Evolutionary conservation across 2,888 invertebrate species (phyloP).

Genomic region (Lasius fuliginosus): DNA sequence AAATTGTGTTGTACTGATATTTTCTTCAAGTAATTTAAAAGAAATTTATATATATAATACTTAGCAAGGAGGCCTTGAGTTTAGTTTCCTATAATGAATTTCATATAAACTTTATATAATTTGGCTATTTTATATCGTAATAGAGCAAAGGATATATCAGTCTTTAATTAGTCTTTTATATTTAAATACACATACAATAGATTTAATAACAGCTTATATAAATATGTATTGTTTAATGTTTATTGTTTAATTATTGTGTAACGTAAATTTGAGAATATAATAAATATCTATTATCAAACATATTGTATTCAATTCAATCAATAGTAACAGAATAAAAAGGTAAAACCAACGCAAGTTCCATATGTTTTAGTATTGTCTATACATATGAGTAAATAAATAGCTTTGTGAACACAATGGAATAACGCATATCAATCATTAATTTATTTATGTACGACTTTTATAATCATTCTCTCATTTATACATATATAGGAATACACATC

Average conservation of each 20-base stretch:
- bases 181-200: slow-evolving; percentile 33
- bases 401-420: slow-evolving; percentile 64
- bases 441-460: slow-evolving; percentile 59
- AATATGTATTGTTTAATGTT: slow-evolving; percentile 1
- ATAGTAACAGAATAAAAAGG: slow-evolving; percentile 10
- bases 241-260: slow-evolving; percentile 10
- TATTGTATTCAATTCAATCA: slow-evolving; percentile 9
- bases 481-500: slow-evolving; percentile 24
- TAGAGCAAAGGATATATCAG: slow-evolving; percentile 29
- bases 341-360: not conserved
- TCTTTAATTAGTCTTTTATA: not conserved
- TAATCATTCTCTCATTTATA: slow-evolving; percentile 49
- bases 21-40: slow-evolving; percentile 74
- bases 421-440: slow-evolving; percentile 66
- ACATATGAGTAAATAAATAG: slow-evolving; percentile 8
- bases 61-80: slow-evolving; percentile 76
- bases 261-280: not conserved
- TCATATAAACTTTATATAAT: slow-evolving; percentile 3
- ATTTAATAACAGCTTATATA: slow-evolving; percentile 23
- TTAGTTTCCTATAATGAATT: slow-evolving; percentile 70
- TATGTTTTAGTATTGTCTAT: not conserved
- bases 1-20: slow-evolving; percentile 77
- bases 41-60: slow-evolving; percentile 67
- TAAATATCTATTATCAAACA: slow-evolving; percentile 19
- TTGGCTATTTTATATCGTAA: slow-evolving; percentile 15